Conservation (phyloP, 2,797 vertebrate species). For the Falco columbarius region DNA sequence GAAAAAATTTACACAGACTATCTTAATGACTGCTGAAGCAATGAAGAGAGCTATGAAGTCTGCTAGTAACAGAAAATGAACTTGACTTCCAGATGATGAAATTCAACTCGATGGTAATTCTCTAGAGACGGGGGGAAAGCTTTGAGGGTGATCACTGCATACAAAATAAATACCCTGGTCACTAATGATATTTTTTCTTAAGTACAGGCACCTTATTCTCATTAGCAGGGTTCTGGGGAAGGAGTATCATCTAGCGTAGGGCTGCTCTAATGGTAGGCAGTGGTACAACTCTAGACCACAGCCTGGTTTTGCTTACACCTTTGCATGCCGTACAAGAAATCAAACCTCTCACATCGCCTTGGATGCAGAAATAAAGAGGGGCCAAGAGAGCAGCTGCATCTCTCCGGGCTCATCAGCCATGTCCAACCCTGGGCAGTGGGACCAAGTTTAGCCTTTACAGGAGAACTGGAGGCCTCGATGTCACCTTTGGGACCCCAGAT, state of each 20-base stretch:
- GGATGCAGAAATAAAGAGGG: background rate
- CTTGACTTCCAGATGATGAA: slow-evolving; percentile 28
- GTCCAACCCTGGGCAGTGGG: background rate
- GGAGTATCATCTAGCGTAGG: rapidly evolving
- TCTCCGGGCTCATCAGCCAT: background rate
- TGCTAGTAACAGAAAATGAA: slow-evolving; percentile 22
- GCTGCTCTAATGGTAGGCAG: background rate
- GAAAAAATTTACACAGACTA: background rate
- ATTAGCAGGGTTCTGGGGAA: background rate
- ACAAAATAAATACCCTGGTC: background rate
- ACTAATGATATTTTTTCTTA: background rate
- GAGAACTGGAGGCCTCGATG: background rate
- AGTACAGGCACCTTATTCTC: background rate
- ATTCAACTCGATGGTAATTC: slow-evolving; percentile 15
- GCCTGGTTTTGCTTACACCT: background rate
- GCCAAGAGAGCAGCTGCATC: background rate
- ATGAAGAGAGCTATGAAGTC: background rate
- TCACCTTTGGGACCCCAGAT: background rate
- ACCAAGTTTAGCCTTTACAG: background rate
- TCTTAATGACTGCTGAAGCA: background rate
- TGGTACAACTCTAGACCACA: background rate
- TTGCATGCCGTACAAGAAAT: background rate
- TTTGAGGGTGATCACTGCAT: background rate
- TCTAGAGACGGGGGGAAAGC: background rate
- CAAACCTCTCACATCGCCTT: background rate